These are phyloP conservation scores for Chalcis sispes DNA, from an alignment of 2,888 invertebrate genomes.

Conservation along the genomic window DNA sequence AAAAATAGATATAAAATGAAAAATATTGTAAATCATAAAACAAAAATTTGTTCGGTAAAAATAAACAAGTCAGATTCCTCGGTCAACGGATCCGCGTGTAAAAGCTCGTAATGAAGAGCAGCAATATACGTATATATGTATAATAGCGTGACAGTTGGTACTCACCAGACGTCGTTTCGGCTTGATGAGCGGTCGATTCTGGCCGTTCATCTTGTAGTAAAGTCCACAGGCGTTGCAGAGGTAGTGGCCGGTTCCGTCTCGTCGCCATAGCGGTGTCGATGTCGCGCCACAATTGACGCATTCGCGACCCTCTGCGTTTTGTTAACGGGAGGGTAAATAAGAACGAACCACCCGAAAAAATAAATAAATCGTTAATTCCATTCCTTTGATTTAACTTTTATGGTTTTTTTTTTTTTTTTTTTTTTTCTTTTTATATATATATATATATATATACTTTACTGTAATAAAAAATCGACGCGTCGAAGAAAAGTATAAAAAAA, in stretches of 20 bases:
- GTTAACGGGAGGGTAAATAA: background rate
- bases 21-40: no score
- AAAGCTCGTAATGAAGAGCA: background rate
- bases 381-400: background rate
- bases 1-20: no score
- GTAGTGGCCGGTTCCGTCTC: slow-evolving; percentile 98
- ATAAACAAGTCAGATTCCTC: background rate
- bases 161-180: slow-evolving; percentile 99
- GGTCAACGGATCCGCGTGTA: slow-evolving; percentile 22
- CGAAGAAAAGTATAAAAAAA: no score
- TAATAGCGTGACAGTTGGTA: slow-evolving; percentile 72
- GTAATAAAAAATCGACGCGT: no score
- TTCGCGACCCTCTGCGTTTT: slow-evolving; percentile 74
- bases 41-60: no score
- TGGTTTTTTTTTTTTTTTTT: background rate
- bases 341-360: background rate
- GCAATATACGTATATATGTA: no score
- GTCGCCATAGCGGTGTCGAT: slow-evolving; percentile 96
- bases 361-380: slow-evolving; percentile 9
- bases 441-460: no score
- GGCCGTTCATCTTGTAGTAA: slow-evolving; percentile 99
- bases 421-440: no score
- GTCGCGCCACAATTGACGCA: slow-evolving; percentile 99
- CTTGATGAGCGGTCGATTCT: slow-evolving; percentile 98
- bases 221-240: slow-evolving; percentile 87